Evolutionary conservation across 1,140 invertebrate genomes (phyloP).

Genomic region (Caenorhabditis tropicalis): DNA sequence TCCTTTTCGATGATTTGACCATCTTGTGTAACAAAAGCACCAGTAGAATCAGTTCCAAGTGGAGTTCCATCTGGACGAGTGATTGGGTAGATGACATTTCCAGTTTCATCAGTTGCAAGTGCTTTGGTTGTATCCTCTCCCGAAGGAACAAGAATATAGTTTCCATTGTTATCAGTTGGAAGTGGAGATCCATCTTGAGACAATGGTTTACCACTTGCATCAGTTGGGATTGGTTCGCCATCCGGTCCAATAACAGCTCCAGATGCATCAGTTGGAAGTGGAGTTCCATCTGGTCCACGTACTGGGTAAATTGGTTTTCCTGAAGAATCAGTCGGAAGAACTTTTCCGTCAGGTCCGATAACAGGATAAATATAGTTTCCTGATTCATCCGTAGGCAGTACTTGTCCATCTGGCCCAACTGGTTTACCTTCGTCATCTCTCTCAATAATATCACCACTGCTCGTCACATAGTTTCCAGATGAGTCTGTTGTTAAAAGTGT

Average conservation of each 20-base stretch:
- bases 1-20: constrained; percentile 26
- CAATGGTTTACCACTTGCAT: constrained; percentile 32
- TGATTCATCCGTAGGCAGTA: constrained; percentile 54
- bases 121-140: constrained; percentile 5
- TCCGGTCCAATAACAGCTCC: constrained; percentile 19
- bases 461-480: constrained; percentile 38
- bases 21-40: constrained; percentile 7
- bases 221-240: constrained; percentile 44
- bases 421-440: neutral
- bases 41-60: constrained; percentile 49
- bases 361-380: constrained; percentile 64
- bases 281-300: constrained; percentile 44
- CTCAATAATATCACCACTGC: neutral
- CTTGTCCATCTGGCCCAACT: constrained; percentile 61
- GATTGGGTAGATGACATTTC: constrained; percentile 39
- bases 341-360: constrained; percentile 16
- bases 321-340: constrained; percentile 24
- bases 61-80: constrained; percentile 39
- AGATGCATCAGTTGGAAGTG: constrained; percentile 21
- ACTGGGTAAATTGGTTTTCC: constrained; percentile 51
- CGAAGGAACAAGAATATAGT: constrained; percentile 46
- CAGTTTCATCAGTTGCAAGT: constrained; percentile 47
- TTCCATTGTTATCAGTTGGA: neutral
- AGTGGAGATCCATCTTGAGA: constrained; percentile 47
- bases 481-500: constrained; percentile 22